phyloP scores from a whole-genome alignment of 2,888 invertebrate species.

The Andrena haemorrhoa region DNA sequence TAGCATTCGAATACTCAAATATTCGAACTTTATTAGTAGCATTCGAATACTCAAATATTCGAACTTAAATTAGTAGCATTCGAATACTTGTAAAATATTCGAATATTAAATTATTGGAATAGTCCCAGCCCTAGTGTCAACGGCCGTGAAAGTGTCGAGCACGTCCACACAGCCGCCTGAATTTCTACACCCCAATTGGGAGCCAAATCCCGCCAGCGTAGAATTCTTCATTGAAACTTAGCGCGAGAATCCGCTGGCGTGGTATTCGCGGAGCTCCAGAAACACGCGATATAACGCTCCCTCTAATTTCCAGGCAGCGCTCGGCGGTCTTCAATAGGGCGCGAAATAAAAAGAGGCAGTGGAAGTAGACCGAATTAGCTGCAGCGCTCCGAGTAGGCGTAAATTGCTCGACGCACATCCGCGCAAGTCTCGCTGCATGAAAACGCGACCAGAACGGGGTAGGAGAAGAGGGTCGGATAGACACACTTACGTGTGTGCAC shows the following conservation, averaged over 20 bases:
- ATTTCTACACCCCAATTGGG: not conserved
- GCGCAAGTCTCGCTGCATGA: slow-evolving; percentile 34
- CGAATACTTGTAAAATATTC: no score
- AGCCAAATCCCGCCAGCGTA: not conserved
- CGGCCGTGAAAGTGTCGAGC: no score
- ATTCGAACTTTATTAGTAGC: no score
- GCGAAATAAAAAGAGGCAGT: slow-evolving; percentile 61
- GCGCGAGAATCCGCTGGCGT: not conserved
- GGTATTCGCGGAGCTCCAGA: not conserved
- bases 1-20: no score
- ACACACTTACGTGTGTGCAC: slow-evolving; percentile 30
- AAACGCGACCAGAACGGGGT: slow-evolving; percentile 27
- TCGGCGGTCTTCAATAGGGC: slow-evolving; percentile 54
- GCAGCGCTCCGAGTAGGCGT: slow-evolving; percentile 66
- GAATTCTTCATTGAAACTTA: slow-evolving; percentile 15
- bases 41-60: no score
- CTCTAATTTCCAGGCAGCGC: slow-evolving; percentile 54
- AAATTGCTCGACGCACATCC: slow-evolving; percentile 69
- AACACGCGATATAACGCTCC: slow-evolving; percentile 36
- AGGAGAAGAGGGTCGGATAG: slow-evolving; percentile 12
- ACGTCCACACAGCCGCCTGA: no score
- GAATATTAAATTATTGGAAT: no score
- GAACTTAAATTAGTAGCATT: no score
- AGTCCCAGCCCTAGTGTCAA: no score
- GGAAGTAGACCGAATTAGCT: slow-evolving; percentile 64